These are phyloP conservation scores for Gavia stellata DNA, from an alignment of 2,113 vertebrate species.

Conservation along the genomic window DNA sequence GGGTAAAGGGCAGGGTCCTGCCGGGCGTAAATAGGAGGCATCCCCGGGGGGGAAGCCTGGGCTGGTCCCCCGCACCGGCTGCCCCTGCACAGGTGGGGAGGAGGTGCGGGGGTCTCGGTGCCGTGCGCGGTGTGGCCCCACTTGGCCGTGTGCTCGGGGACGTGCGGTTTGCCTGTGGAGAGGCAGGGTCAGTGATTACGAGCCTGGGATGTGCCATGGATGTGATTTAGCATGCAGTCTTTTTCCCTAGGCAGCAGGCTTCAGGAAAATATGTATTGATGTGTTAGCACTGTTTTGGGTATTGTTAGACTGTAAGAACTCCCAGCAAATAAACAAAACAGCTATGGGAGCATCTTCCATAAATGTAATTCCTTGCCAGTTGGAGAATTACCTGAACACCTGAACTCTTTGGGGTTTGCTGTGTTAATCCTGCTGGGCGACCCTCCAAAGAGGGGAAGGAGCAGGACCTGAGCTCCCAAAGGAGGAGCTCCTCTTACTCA, in stretches of 20 bases:
- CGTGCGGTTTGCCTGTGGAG: not conserved
- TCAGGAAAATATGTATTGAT: not conserved
- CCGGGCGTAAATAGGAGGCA: not conserved
- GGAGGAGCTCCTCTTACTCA: not conserved
- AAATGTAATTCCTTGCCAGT: not conserved
- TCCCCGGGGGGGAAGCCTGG: rapidly evolving
- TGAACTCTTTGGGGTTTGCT: not conserved
- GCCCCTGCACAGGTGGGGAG: not conserved
- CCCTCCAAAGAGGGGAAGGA: not conserved
- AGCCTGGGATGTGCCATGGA: not conserved
- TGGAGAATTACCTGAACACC: constrained; percentile 12
- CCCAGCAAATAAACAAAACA: not conserved
- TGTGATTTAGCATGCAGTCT: not conserved
- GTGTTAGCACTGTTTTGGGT: not conserved
- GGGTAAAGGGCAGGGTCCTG: not conserved
- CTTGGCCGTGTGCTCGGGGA: not conserved
- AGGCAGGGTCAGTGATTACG: not conserved
- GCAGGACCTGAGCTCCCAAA: not conserved
- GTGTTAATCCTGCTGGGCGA: not conserved
- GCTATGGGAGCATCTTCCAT: not conserved
- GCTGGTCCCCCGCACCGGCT: not conserved
- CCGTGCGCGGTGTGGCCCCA: rapidly evolving
- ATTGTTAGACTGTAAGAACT: not conserved
- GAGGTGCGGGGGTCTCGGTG: not conserved
- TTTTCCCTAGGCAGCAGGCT: not conserved